Percentiles rank a stretch among this genome's conserved stretches.
Evolutionary conservation across 2,113 vertebrate genomes (phyloP).

Genomic region (Collichthys lucidus): DNA sequence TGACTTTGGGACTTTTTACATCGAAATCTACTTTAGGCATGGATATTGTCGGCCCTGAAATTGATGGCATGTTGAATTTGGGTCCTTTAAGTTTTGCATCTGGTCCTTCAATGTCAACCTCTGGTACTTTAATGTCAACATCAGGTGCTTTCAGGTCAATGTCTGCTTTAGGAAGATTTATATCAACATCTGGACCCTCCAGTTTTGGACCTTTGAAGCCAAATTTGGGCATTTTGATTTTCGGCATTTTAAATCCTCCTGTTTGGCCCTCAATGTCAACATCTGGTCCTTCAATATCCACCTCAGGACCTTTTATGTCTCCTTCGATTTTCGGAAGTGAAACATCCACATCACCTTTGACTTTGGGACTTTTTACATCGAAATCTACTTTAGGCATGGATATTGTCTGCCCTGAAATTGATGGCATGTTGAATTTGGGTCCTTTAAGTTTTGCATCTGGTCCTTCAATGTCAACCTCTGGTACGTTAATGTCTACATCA

Average conservation of each 20-base stretch:
- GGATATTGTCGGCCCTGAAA: too few species aligned
- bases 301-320: slow-evolving; percentile 18
- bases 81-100: too few species aligned
- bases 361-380: slow-evolving; percentile 77
- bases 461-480: slow-evolving; percentile 62
- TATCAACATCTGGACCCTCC: too few species aligned
- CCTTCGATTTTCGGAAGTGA: slow-evolving; percentile 58
- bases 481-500: slow-evolving; percentile 62
- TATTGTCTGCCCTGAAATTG: neutral
- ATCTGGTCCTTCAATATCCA: slow-evolving; percentile 47
- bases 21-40: too few species aligned
- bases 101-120: too few species aligned
- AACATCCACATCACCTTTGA: slow-evolving; percentile 72
- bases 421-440: slow-evolving; percentile 49
- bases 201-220: too few species aligned
- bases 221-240: slow-evolving; percentile 31
- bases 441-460: slow-evolving; percentile 69
- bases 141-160: too few species aligned
- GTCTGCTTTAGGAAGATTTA: too few species aligned
- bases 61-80: too few species aligned
- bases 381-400: slow-evolving; percentile 77
- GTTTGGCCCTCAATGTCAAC: slow-evolving; percentile 66
- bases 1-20: too few species aligned
- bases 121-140: too few species aligned
- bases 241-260: slow-evolving; percentile 7